phyloP scores from a whole-genome alignment of 2,797 vertebrate species.

The Rhinophrynus dorsalis region DNA sequence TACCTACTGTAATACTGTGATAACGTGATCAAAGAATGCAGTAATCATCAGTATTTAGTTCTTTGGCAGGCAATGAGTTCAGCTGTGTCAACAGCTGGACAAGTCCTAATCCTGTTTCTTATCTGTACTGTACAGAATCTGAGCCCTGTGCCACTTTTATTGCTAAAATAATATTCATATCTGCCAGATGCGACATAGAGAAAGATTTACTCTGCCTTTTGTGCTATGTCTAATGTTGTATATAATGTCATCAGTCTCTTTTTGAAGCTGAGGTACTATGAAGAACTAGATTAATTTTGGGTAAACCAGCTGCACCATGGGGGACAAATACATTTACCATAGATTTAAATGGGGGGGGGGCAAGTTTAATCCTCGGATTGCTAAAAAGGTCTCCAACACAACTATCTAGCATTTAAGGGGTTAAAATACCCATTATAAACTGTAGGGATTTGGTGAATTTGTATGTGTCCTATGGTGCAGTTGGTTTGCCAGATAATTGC shows the following conservation, averaged over 20 bases:
- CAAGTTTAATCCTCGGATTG: no score
- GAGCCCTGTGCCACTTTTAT: neutral
- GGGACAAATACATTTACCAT: no score
- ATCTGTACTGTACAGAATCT: neutral
- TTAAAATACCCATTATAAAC: no score
- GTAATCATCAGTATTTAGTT: neutral
- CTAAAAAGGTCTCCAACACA: no score
- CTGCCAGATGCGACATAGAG: neutral
- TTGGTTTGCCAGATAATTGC: no score
- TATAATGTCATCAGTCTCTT: neutral
- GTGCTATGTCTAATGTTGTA: neutral
- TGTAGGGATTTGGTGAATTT: no score
- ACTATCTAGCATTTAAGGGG: no score
- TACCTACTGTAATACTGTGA: neutral
- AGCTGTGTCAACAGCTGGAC: neutral
- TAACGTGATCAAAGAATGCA: neutral
- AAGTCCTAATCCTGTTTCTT: neutral
- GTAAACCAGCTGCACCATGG: no score
- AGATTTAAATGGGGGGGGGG: no score
- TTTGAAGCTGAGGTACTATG: no score
- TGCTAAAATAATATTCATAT: neutral
- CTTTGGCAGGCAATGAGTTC: neutral
- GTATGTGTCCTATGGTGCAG: no score
- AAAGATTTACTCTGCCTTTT: neutral
- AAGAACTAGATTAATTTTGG: no score